These are phyloP conservation scores for Cossypha heuglini DNA, from an alignment of 2,797 vertebrate species.

Conservation along the genomic window DNA sequence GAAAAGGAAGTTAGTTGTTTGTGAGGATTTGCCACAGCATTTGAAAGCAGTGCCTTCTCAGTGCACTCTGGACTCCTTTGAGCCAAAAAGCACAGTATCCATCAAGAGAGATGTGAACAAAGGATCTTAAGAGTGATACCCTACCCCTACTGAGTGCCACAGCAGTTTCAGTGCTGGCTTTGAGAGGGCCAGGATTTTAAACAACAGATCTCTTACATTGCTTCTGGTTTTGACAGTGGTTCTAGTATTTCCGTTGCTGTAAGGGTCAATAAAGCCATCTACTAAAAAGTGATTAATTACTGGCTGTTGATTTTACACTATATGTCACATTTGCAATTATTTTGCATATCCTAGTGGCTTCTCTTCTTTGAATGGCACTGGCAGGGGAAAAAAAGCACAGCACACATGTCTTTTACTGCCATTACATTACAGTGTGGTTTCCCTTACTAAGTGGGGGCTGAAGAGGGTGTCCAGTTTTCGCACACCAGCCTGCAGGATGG, in stretches of 20 bases:
- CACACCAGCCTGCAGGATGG: conserved; percentile 86
- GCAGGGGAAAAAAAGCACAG: neutral
- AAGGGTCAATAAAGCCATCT: neutral
- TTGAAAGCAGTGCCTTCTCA: neutral
- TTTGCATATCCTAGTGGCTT: neutral
- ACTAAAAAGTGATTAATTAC: neutral
- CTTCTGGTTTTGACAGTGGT: neutral
- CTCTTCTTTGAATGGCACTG: neutral
- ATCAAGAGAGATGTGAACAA: neutral
- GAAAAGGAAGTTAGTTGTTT: neutral
- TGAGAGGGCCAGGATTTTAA: neutral
- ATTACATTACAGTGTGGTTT: neutral
- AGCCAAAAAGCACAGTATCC: neutral
- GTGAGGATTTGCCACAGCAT: neutral
- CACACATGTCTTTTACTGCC: neutral
- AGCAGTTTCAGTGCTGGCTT: neutral
- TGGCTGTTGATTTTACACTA: neutral
- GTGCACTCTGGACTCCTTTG: neutral
- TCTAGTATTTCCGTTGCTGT: neutral
- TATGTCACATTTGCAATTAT: neutral
- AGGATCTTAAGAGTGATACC: neutral
- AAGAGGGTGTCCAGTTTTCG: conserved; percentile 84
- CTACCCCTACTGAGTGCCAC: neutral
- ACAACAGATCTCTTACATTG: neutral
- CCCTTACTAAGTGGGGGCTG: conserved; percentile 85